Evolutionary conservation across 2,888 invertebrate genomes (phyloP).

Genomic region (Nephrotoma appendiculata): DNA sequence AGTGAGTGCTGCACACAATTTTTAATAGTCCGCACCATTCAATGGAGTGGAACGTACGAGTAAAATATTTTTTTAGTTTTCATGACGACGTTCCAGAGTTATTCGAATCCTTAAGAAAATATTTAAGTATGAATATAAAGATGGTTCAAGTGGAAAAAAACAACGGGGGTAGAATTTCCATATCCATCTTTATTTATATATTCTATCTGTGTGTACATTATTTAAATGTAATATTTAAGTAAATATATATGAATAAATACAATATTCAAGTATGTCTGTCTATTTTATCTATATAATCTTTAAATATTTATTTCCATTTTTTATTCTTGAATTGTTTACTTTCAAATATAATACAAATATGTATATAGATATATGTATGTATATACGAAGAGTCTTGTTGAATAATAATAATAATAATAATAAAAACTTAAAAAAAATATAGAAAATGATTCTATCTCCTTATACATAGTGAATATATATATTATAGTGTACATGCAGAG

Average conservation of each 20-base stretch:
- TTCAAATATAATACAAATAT: not conserved
- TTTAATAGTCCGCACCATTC: not conserved
- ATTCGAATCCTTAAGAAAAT: not conserved
- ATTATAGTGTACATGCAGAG: not conserved
- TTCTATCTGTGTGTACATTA: not conserved
- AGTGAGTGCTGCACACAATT: not conserved
- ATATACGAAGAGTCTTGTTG: not conserved
- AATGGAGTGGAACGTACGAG: not conserved
- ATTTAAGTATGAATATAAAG: not conserved
- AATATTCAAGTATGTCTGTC: slow-evolving; percentile 2
- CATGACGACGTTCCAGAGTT: not conserved
- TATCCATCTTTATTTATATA: not conserved
- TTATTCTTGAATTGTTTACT: not conserved
- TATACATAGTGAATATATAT: not conserved
- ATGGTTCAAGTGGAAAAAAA: not conserved
- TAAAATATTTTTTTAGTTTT: not conserved
- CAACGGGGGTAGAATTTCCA: not conserved
- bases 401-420: not conserved
- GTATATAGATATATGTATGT: not conserved
- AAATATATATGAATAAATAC: not conserved
- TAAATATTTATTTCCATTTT: not conserved
- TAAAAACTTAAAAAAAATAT: not conserved
- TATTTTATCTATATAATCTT: slow-evolving; percentile 2
- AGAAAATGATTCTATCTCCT: not conserved
- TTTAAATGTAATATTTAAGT: not conserved